Evolutionary conservation across 1,140 invertebrate species (phyloP).

Genomic region (Pararge aegeria): DNA sequence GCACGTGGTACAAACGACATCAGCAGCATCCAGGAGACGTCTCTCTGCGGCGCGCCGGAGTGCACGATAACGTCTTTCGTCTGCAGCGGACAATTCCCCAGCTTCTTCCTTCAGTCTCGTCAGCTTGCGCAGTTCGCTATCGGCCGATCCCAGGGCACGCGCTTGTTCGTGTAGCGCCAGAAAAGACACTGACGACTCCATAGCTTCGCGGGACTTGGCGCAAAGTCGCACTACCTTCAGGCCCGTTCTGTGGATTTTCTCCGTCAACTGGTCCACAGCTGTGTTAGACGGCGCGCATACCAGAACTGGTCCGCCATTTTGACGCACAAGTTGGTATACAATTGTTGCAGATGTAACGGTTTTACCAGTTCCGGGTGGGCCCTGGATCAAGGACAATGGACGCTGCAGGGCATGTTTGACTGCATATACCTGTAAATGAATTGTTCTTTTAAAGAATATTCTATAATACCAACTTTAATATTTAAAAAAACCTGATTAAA

Average conservation of each 20-base stretch:
- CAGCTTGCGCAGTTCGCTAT: slow-evolving; percentile 95
- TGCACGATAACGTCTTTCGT: slow-evolving; percentile 96
- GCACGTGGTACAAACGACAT: slow-evolving; percentile 99
- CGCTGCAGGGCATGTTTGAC: slow-evolving; percentile 98
- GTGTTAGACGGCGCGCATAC: slow-evolving; percentile 99
- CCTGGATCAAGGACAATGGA: slow-evolving; percentile 98
- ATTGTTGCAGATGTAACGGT: slow-evolving; percentile 99
- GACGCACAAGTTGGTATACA: slow-evolving; percentile 98
- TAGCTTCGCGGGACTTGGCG: slow-evolving; percentile 98
- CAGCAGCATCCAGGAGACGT: slow-evolving; percentile 95
- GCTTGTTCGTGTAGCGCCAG: slow-evolving; percentile 98
- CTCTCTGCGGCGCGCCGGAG: slow-evolving; percentile 96
- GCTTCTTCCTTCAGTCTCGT: slow-evolving; percentile 99
- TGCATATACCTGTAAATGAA: slow-evolving; percentile 90
- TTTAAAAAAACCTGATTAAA: no score
- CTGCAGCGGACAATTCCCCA: slow-evolving; percentile 94
- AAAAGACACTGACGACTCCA: slow-evolving; percentile 98
- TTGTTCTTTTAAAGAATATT: no score
- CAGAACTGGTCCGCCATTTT: slow-evolving; percentile 95
- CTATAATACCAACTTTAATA: no score
- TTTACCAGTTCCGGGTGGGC: slow-evolving; percentile 97
- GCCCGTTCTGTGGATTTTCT: slow-evolving; percentile 99
- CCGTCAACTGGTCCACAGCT: slow-evolving; percentile 98
- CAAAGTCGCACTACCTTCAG: slow-evolving; percentile 98
- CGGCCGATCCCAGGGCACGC: slow-evolving; percentile 91